A percentile compares a stretch with the other conserved stretches of the same genome.
Conservation (phyloP, 2,113 vertebrate species). For the Megaceryle maxima region DNA sequence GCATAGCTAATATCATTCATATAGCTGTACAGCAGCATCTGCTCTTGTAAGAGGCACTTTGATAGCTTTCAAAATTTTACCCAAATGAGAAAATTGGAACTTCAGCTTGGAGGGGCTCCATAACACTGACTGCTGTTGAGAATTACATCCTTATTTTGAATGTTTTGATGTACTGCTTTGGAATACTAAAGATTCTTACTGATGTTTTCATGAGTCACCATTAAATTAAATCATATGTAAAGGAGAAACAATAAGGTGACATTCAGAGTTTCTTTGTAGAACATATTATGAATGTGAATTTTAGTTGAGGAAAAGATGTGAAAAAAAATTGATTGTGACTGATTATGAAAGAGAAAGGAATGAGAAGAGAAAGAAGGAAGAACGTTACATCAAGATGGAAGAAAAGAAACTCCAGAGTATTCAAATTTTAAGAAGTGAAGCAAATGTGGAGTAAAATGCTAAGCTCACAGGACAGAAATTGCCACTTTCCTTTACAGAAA, state of each 20-base stretch:
- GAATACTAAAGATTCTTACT: not conserved
- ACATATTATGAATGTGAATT: not conserved
- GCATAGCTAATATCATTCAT: not conserved
- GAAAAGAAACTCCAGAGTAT: not conserved
- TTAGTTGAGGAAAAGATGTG: not conserved
- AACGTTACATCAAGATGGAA: not conserved
- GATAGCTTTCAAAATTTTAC: not conserved
- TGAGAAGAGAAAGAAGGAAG: not conserved
- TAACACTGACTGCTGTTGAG: not conserved
- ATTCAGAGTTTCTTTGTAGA: not conserved
- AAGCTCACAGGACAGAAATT: not conserved
- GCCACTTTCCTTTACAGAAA: not conserved
- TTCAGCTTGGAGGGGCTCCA: not conserved
- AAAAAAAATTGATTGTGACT: not conserved
- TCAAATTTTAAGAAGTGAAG: not conserved
- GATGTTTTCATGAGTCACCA: not conserved
- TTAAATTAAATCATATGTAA: not conserved
- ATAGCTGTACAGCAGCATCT: not conserved
- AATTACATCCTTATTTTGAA: not conserved
- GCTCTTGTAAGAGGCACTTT: not conserved
- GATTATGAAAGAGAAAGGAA: not conserved
- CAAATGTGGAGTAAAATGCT: not conserved
- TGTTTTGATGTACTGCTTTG: not conserved
- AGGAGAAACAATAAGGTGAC: not conserved
- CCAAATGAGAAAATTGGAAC: not conserved